Evolutionary conservation across 1,140 invertebrate species (phyloP).

Genomic region (Leptinotarsa undecemlineata): DNA sequence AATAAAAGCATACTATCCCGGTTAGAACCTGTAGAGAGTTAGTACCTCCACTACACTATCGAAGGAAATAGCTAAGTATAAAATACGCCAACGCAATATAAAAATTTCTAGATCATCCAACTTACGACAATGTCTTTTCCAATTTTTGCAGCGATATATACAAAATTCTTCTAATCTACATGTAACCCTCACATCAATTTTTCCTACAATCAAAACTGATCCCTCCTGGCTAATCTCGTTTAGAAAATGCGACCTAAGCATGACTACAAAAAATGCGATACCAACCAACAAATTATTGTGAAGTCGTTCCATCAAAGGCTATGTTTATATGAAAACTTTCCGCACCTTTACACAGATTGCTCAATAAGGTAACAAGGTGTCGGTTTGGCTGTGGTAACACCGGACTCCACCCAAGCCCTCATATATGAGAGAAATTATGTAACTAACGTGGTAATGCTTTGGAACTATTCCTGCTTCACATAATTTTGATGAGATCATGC

Average conservation of each 20-base stretch:
- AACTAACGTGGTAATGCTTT: too few species aligned
- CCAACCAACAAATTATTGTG: neutral
- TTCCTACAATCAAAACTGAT: neutral
- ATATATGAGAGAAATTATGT: too few species aligned
- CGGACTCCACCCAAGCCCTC: too few species aligned
- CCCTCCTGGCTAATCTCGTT: neutral
- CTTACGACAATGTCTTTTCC: neutral
- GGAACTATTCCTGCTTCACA: too few species aligned
- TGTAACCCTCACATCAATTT: neutral
- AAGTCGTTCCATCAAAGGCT: neutral
- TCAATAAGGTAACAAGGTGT: neutral
- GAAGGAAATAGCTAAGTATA: too few species aligned
- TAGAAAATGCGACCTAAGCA: neutral
- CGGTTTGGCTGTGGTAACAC: neutral
- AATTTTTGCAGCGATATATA: neutral
- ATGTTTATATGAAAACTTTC: neutral
- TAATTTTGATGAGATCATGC: too few species aligned
- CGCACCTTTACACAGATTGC: neutral
- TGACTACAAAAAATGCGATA: neutral
- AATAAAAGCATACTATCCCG: neutral
- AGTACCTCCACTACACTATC: too few species aligned
- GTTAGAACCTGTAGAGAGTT: neutral
- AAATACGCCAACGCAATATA: too few species aligned
- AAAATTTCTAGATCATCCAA: neutral
- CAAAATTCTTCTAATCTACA: neutral